Conservation (phyloP, 2,113 vertebrate genomes). For the Chionis minor region DNA sequence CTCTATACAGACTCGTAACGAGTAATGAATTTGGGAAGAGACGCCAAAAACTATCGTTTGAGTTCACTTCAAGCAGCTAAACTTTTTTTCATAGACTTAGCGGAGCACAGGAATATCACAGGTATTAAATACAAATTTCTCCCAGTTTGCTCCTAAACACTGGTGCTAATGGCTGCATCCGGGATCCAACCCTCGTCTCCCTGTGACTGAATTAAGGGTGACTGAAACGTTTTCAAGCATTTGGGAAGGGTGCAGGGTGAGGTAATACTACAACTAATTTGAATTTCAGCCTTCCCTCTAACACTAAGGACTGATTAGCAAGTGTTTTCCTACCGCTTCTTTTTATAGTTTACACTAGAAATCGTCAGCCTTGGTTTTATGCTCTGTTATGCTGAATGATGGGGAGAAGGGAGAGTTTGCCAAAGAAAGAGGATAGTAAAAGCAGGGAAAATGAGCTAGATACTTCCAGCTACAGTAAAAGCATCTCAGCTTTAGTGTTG, state of each 20-base stretch:
- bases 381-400: slow-evolving; percentile 54
- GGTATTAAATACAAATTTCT: not conserved
- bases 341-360: slow-evolving; percentile 39
- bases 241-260: not conserved
- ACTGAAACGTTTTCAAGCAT: not conserved
- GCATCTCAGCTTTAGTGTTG: slow-evolving; percentile 56
- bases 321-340: not conserved
- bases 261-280: not conserved
- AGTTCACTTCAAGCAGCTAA: not conserved
- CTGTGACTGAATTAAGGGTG: not conserved
- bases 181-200: not conserved
- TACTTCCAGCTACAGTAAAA: slow-evolving; percentile 70
- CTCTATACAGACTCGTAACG: not conserved
- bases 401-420: slow-evolving; percentile 11
- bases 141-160: not conserved
- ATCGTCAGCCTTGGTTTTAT: slow-evolving; percentile 50
- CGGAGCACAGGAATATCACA: not conserved
- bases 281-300: not conserved
- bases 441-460: slow-evolving; percentile 58
- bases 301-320: not conserved
- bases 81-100: not conserved
- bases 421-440: slow-evolving; percentile 59
- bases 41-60: not conserved
- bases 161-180: not conserved
- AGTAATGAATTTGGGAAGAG: not conserved